Evolutionary conservation across 2,113 vertebrate genomes (phyloP).

Genomic region (Beaufortia kweichowensis): DNA sequence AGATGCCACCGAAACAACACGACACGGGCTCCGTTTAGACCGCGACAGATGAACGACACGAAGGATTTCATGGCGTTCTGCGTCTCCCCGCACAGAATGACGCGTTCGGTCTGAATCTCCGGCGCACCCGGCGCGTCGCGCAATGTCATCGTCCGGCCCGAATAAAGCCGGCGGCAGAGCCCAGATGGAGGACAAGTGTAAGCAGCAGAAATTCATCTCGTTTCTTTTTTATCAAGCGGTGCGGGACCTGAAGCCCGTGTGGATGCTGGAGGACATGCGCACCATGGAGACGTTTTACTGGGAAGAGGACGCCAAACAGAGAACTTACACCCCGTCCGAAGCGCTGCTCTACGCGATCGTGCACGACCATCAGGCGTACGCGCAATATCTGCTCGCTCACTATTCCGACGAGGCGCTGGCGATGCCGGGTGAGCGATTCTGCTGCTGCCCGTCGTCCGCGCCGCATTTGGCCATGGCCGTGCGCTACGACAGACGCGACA

Average conservation of each 20-base stretch:
- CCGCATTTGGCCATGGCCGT: conserved; percentile 84
- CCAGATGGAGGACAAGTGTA: conserved; percentile 67
- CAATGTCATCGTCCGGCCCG: background rate
- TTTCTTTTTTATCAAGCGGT: conserved; percentile 88
- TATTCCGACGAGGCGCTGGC: conserved; percentile 80
- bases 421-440: conserved; percentile 81
- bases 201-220: conserved; percentile 76
- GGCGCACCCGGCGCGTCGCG: background rate
- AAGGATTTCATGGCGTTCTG: background rate
- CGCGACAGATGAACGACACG: background rate
- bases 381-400: conserved; percentile 79
- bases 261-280: conserved; percentile 89
- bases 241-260: conserved; percentile 84
- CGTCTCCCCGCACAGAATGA: background rate
- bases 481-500: conserved; percentile 82
- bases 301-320: conserved; percentile 74
- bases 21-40: background rate
- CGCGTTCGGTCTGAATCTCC: background rate
- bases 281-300: conserved; percentile 85
- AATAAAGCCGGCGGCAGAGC: conserved; percentile 10
- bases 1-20: background rate
- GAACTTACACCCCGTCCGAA: conserved; percentile 83
- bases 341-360: conserved; percentile 88
- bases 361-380: conserved; percentile 85
- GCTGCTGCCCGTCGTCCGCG: conserved; percentile 79